Base-by-base conservation (phyloP, 92 coral and sea anemone species). In the Epizoanthus rinbou region DNA sequence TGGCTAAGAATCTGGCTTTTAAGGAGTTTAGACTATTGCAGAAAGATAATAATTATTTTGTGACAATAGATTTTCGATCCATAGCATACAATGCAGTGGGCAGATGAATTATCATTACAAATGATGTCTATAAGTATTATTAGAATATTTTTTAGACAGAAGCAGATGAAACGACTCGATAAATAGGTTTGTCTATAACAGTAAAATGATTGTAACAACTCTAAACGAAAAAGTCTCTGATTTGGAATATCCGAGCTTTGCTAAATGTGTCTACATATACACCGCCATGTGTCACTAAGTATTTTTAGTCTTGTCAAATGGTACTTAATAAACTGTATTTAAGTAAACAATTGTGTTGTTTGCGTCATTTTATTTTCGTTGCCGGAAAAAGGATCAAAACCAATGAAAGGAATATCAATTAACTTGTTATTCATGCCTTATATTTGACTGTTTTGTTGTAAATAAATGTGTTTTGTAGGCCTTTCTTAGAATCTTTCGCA, bases 311-410 rank as follows among this genome's bases (percentile, higher is more conserved):
- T 19, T 23, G 17, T 24, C 39, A 6, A 9, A 64, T 15, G 14
- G 50, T 6, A 76, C 59, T 24, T 58, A 59, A 58, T 58, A 76
- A 76, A 11, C 15, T 5, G 11, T 33, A 6, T 17, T 56, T 14
- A 18, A 2, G 81, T 57, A 67, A 18, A 28, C 81, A 58, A 37
- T 41, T 21, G 7, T 28, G 62, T 19, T 23, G 19, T 28, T 37
- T 58, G 81, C 57, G 69, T 76, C 81, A 76, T 57, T 16, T 4
- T 60, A 67, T 75, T 76, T 76, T 76, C 45, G 13, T 62, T 10
- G 15, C 70, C 22, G 16, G 60, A 47, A 37, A 60, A 75, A 58
- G 41, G 13, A 6, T 53, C 63, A 59, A 50, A 75, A 28, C 57
- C 31, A 33, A 56, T n/a, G 45, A 45, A 19, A 45, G 15, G 31